These are phyloP conservation scores for Agrotis ipsilon DNA, from an alignment of 2,888 invertebrate genomes.

Conservation along the genomic window DNA sequence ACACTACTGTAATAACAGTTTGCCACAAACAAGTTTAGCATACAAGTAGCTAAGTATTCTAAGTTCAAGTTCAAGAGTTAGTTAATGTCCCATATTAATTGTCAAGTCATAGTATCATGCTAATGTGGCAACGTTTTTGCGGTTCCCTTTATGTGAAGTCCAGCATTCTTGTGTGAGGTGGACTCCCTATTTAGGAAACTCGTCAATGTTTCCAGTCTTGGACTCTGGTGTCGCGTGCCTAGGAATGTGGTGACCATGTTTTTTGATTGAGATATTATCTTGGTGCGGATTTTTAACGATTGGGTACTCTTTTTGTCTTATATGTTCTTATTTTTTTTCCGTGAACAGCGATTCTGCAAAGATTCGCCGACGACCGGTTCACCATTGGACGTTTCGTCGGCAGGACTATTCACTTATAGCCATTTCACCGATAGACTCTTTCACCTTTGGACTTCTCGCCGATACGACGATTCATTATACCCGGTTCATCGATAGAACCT, in stretches of 20 bases:
- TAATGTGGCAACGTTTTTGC: conserved; percentile 64
- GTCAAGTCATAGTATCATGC: conserved; percentile 60
- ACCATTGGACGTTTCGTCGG: no score
- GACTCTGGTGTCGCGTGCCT: conserved; percentile 80
- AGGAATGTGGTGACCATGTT: conserved; percentile 64
- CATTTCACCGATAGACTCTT: no score
- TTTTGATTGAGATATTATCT: neutral
- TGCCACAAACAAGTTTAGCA: conserved; percentile 34
- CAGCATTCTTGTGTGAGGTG: conserved; percentile 74
- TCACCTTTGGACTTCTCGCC: no score
- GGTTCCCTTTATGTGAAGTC: conserved; percentile 73
- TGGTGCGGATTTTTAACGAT: neutral
- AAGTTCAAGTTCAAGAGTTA: conserved; percentile 41
- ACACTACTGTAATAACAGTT: conserved; percentile 28
- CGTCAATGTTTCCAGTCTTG: conserved; percentile 76
- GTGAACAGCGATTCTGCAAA: no score
- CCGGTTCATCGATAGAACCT: no score
- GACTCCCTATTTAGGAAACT: conserved; percentile 83
- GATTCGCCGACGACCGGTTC: no score
- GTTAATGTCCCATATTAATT: conserved; percentile 58
- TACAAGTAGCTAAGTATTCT: conserved; percentile 25
- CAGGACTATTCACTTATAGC: no score
- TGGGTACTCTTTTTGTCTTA: neutral
- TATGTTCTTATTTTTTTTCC: neutral
- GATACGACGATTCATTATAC: no score